Percentiles rank a stretch among this genome's conserved stretches.
These are phyloP conservation scores for Callitettix versicolor DNA, from an alignment of 1,140 invertebrate genomes.

Conservation along the genomic window DNA sequence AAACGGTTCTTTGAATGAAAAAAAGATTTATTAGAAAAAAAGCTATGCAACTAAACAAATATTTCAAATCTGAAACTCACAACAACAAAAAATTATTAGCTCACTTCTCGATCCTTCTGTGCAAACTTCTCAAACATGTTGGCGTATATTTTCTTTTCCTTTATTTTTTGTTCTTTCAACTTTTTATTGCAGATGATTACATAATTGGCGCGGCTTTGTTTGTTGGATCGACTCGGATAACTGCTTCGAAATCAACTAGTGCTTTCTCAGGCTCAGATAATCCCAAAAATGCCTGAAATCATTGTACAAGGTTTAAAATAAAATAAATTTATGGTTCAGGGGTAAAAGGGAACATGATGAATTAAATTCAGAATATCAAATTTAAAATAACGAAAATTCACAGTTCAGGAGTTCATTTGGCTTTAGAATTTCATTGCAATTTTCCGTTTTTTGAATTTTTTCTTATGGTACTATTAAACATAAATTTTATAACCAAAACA, in stretches of 20 bases:
- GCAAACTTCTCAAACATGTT: conserved; percentile 93
- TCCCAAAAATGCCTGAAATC: conserved; percentile 53
- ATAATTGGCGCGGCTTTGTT: conserved; percentile 78
- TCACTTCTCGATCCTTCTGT: conserved; percentile 64
- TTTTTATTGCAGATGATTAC: conserved; percentile 58
- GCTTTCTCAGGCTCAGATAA: conserved; percentile 71
- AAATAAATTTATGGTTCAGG: too few species aligned
- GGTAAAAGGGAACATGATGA: too few species aligned
- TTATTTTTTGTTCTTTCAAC: conserved; percentile 61
- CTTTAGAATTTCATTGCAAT: too few species aligned
- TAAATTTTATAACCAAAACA: too few species aligned
- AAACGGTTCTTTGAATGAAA: neutral
- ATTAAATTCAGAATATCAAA: too few species aligned
- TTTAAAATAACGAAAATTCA: too few species aligned
- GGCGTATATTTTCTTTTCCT: conserved; percentile 82
- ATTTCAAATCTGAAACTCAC: conserved; percentile 4
- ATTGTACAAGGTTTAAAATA: too few species aligned
- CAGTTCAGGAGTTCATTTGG: too few species aligned
- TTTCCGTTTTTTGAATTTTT: too few species aligned
- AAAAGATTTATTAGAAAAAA: neutral
- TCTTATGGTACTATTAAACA: too few species aligned
- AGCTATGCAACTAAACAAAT: conserved; percentile 3
- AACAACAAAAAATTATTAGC: neutral
- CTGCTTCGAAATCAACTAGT: conserved; percentile 63
- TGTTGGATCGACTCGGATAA: conserved; percentile 58